Evolutionary conservation across 1,140 invertebrate species (phyloP), one percentile per base, ranked within the genome.

Genomic region (Pectinophora gossypiella): DNA sequence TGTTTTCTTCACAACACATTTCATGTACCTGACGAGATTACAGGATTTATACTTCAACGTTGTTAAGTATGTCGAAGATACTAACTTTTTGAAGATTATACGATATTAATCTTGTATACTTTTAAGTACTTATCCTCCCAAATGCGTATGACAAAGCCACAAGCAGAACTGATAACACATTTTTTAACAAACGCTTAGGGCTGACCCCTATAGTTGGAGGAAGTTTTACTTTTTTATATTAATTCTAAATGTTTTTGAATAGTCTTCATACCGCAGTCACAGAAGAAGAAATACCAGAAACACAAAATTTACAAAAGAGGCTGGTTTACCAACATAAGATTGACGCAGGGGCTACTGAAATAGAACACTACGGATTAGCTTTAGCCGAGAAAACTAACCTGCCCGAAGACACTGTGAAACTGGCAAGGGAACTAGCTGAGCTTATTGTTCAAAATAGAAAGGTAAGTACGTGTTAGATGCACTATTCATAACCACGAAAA

Each of bases 1-100:
- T 67, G 91, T 92, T 3, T 94, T 96, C 61, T 91, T 95, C 56
- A 94, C 95, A 0, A 98, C 96, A 1, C 97, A 98, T 83, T 96
- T 94, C 76, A 78, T 90, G 20, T 91, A 92, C 46, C 74, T 98
- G 12, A 93, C 94, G 0, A 91, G 92, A 75, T 68, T 98, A 7
- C 88, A 92, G 42, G 89, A 92, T 38, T 59, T 95, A 2, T 96
- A 96, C 79, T 89, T 89, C 16, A 96, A 95, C 81, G 92, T 96
- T 21, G 90, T 90, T 27, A 96, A 95, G 95, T 96, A 44, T n/a
- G 42, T 19, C n/a, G n/a, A n/a, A n/a, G n/a, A n/a, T n/a, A n/a
- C n/a, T n/a, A n/a, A n/a, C n/a, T n/a, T n/a, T n/a, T n/a, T n/a
- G n/a, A n/a, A n/a, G n/a, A n/a, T n/a, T n/a, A n/a, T n/a, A n/a